These are phyloP conservation scores for Erinaceus europaeus DNA, from an alignment of 2,113 vertebrate genomes.

Conservation along the genomic window DNA sequence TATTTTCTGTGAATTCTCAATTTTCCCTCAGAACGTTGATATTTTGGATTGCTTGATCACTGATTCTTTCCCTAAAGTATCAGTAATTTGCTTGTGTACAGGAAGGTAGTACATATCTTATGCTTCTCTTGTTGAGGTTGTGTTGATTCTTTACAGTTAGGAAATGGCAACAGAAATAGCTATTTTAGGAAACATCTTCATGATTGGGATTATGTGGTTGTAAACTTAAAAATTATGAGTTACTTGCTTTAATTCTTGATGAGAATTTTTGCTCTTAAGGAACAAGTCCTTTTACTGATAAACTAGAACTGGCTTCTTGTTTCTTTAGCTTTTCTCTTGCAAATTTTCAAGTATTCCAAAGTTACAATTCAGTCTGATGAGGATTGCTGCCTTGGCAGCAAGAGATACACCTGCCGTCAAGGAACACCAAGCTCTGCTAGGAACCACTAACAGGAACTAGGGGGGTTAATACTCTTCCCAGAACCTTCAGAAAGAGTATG, in stretches of 20 bases:
- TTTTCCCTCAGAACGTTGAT: neutral
- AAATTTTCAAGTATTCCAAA: neutral
- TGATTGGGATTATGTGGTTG: neutral
- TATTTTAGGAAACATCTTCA: neutral
- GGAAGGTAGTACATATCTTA: neutral
- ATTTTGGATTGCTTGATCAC: neutral
- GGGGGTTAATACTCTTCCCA: neutral
- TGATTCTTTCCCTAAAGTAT: neutral
- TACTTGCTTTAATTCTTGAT: conserved; percentile 10
- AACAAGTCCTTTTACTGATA: neutral
- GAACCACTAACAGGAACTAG: neutral
- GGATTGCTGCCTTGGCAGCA: neutral
- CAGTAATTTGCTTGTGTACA: neutral
- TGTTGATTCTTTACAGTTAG: neutral
- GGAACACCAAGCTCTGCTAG: neutral
- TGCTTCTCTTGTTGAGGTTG: neutral
- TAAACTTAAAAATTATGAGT: neutral
- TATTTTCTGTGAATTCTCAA: neutral
- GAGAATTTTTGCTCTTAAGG: neutral
- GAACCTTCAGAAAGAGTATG: neutral
- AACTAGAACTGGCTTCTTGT: neutral
- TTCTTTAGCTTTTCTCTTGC: conserved; percentile 3
- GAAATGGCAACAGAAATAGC: neutral
- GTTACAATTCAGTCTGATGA: neutral
- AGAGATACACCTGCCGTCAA: too few relatives aligned